Percentiles rank a stretch among this genome's conserved stretches.
These are phyloP conservation scores for Tribolium freemani DNA, from an alignment of 2,888 invertebrate species.

Conservation along the genomic window DNA sequence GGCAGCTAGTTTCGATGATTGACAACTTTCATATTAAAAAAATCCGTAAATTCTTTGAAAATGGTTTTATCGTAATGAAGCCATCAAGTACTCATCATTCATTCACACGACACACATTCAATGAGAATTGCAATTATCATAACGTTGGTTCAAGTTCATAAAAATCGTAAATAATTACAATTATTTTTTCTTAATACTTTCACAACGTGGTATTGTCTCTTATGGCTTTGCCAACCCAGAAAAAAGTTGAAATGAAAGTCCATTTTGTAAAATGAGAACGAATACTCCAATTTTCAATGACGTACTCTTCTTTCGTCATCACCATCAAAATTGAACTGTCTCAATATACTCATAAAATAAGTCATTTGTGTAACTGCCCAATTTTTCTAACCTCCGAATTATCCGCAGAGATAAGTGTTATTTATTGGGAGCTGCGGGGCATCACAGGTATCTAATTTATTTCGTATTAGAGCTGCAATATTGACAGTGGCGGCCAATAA, in stretches of 20 bases:
- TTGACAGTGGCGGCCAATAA: constrained; percentile 1
- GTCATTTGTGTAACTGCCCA: constrained; percentile 18
- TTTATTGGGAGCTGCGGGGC: constrained; percentile 1
- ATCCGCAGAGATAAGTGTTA: constrained; percentile 2
- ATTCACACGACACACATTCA: constrained; percentile 25
- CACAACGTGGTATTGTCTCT: constrained; percentile 21
- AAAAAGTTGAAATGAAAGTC: constrained; percentile 24
- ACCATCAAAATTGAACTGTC: background rate
- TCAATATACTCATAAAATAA: background rate
- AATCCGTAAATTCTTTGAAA: background rate
- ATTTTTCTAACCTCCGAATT: background rate
- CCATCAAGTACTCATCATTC: constrained; percentile 9
- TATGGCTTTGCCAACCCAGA: constrained; percentile 13
- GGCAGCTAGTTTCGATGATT: background rate
- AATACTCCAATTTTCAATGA: constrained; percentile 20
- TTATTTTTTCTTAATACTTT: constrained; percentile 29
- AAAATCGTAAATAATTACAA: constrained; percentile 1
- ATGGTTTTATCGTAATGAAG: background rate
- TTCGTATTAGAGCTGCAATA: constrained; percentile 7
- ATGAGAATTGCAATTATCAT: constrained; percentile 10
- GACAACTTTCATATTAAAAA: background rate
- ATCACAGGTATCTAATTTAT: constrained; percentile 22
- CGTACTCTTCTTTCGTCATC: background rate
- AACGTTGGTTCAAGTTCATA: constrained; percentile 3
- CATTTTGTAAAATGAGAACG: constrained; percentile 11